Evolutionary conservation across 2,888 invertebrate genomes (phyloP), one percentile per base, ranked within the genome.

Genomic region (Pyrrhia umbra): DNA sequence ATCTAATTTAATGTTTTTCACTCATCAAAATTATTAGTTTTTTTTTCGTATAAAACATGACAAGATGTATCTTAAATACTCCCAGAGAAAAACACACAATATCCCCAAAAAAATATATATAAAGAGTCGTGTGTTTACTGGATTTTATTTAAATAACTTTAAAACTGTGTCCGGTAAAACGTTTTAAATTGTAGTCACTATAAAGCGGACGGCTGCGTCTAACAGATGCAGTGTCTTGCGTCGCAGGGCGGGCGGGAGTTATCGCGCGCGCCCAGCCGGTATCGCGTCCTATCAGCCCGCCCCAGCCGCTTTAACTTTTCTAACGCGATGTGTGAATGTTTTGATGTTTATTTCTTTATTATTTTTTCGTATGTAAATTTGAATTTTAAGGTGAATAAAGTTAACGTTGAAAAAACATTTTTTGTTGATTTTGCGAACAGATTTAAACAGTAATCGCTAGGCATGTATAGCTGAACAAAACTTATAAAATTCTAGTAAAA

Each of bases 251-350:
- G 77, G 78, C 75, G 75, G 76, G 75, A 61, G 81, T 82, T 89
- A 88, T 88, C 88, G 62, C 86, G 79, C 80, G 80, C 86, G 87
- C 87, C 85, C 89, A 89, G 89, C 81, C 86, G 76, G 83, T 88
- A 87, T 90, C 88, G 80, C 84, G 80, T 56, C 83, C 85, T 87
- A 88, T 79, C 78, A 75, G 77, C 76, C 73, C 81, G 85, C 84
- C 80, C 81, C 87, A 87, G 87, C 79, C 87, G 79, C 80, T 50
- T 79, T 79, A 82, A 86, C 79, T 89, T 87, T 88, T 87, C 88
- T 86, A 85, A 86, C 83, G 78, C 82, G 82, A 80, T 79, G 74
- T 70, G 68, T 75, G 66, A 79, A 82, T 74, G 75, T 73, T 75
- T 56, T 77, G 62, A 77, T 82, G 77, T 81, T 83, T 80, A 85